Evolutionary conservation across 1,140 invertebrate species (phyloP).

Genomic region (Anastrepha ludens): DNA sequence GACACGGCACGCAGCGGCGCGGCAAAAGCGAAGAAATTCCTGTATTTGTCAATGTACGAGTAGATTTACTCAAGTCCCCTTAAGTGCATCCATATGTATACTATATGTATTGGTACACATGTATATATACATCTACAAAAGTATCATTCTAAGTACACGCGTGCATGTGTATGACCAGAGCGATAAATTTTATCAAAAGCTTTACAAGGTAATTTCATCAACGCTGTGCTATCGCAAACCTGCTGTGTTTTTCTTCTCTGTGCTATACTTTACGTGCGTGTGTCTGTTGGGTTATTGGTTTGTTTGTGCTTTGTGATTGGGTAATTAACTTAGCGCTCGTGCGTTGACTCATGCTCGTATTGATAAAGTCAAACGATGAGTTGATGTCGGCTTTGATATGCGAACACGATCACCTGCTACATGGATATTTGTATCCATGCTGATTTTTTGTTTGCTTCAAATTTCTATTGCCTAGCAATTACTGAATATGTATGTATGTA

Average conservation of each 20-base stretch:
- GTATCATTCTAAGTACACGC: neutral
- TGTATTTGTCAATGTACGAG: neutral
- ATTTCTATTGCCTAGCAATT: neutral
- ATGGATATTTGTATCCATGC: neutral
- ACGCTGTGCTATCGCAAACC: neutral
- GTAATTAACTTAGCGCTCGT: neutral
- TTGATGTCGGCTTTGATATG: neutral
- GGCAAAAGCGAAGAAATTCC: neutral
- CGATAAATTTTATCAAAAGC: slow-evolving; percentile 9
- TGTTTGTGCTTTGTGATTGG: neutral
- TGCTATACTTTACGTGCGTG: neutral
- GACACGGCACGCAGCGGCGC: neutral
- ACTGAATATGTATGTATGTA: neutral
- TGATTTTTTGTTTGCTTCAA: neutral
- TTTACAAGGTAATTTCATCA: slow-evolving; percentile 26
- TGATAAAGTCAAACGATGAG: neutral
- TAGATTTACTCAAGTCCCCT: slow-evolving; percentile 3
- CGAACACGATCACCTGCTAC: neutral
- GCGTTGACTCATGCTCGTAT: neutral
- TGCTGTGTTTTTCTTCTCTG: too few species aligned
- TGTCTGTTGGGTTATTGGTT: too few species aligned
- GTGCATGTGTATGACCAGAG: neutral
- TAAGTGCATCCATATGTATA: neutral
- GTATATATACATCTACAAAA: neutral
- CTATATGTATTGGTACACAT: neutral